These are phyloP conservation scores for Dromaius novaehollandiae DNA, from an alignment of 2,113 vertebrate species.

Conservation along the genomic window DNA sequence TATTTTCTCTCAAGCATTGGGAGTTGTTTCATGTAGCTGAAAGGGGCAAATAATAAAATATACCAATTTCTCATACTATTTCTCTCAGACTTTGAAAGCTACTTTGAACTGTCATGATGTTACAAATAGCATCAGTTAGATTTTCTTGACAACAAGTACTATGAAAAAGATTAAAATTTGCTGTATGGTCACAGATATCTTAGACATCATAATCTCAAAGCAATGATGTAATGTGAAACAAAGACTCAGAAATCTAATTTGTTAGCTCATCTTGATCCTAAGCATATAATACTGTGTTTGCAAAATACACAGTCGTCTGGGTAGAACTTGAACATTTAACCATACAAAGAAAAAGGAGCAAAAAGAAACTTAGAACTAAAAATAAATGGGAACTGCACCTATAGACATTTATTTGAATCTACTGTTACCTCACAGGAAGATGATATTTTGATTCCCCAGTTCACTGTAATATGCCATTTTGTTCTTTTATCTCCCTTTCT, in stretches of 20 bases:
- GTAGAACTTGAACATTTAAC: neutral
- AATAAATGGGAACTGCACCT: neutral
- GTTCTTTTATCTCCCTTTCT: neutral
- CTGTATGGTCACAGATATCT: neutral
- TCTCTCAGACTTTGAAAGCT: neutral
- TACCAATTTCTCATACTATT: neutral
- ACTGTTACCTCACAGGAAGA: neutral
- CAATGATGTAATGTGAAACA: neutral
- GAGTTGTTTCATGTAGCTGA: neutral
- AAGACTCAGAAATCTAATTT: neutral
- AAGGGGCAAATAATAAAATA: neutral
- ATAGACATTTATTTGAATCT: neutral
- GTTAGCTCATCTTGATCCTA: neutral
- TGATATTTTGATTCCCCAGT: neutral
- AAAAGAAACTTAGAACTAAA: neutral
- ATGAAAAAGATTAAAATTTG: neutral
- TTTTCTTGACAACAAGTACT: neutral
- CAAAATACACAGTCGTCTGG: neutral
- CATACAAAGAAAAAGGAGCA: neutral
- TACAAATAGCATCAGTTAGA: neutral
- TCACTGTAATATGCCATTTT: neutral
- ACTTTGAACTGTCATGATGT: neutral
- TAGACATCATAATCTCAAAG: neutral
- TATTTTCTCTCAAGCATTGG: neutral
- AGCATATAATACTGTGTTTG: neutral